These are phyloP conservation scores for Eupithecia subfuscata DNA, from an alignment of 2,888 invertebrate species.

Conservation along the genomic window DNA sequence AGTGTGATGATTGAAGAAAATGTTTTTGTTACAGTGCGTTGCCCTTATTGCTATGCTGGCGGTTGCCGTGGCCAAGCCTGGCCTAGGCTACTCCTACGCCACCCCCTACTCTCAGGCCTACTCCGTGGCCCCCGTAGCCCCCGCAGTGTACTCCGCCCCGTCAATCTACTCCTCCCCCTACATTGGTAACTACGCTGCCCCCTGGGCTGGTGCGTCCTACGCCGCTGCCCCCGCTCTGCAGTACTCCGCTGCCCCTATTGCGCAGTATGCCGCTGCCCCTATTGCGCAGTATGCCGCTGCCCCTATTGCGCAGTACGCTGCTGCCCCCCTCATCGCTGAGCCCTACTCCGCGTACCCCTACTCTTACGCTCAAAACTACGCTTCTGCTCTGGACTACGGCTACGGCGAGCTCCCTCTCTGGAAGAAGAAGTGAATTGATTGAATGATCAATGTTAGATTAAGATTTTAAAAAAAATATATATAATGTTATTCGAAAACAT, in stretches of 20 bases:
- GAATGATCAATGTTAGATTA: conserved; percentile 1
- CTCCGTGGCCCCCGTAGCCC: conserved; percentile 27
- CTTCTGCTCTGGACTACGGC: conserved; percentile 25
- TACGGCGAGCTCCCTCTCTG: conserved; percentile 31
- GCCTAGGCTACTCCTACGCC: conserved; percentile 26
- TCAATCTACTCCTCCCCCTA: conserved; percentile 12
- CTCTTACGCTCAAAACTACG: conserved; percentile 14
- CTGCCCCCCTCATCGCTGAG: conserved; percentile 18
- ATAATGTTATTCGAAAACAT: neutral
- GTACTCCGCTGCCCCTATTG: conserved; percentile 38
- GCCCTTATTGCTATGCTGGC: conserved; percentile 45
- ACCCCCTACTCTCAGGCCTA: conserved; percentile 24
- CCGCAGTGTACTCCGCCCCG: conserved; percentile 19
- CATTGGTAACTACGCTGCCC: conserved; percentile 21
- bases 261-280: conserved; percentile 39
- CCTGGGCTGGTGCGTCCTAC: conserved; percentile 34
- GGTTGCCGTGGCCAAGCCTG: conserved; percentile 43
- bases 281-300: conserved; percentile 16
- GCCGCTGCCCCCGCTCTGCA: conserved; percentile 33
- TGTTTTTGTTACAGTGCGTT: conserved; percentile 39
- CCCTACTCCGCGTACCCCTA: conserved; percentile 35
- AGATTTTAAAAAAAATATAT: neutral
- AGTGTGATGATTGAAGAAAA: too few species aligned
- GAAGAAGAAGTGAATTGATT: conserved; percentile 40
- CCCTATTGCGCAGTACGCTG: neutral